Conservation (phyloP, 2,113 vertebrate species). For the Salvelinus alpinus region DNA sequence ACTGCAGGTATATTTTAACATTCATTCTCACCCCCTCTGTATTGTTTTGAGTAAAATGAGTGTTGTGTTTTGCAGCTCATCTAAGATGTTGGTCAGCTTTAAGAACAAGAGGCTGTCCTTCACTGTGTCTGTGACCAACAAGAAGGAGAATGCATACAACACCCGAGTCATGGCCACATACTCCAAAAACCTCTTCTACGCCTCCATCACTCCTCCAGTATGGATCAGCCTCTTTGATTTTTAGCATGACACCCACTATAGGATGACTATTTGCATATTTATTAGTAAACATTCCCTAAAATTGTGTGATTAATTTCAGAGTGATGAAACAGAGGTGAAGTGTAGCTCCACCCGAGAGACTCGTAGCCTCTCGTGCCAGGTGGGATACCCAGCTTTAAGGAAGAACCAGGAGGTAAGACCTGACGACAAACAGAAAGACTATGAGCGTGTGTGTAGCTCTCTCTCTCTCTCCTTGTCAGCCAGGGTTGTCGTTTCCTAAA, state of each 20-base stretch:
- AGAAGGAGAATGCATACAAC: constrained; percentile 83
- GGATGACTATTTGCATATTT: too few relatives aligned
- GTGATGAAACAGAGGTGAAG: constrained; percentile 76
- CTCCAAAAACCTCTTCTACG: constrained; percentile 84
- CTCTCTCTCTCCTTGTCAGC: not conserved
- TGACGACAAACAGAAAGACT: not conserved
- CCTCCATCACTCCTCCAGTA: constrained; percentile 73
- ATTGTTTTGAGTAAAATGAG: not conserved
- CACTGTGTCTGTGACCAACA: constrained; percentile 75
- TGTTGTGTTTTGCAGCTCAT: constrained; percentile 62
- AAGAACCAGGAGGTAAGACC: constrained; percentile 74
- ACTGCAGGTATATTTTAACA: not conserved
- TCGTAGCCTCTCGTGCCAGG: constrained; percentile 71
- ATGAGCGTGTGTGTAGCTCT: not conserved
- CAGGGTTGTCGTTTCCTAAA: not conserved
- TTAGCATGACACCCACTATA: too few relatives aligned
- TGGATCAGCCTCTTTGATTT: constrained; percentile 17
- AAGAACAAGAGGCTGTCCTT: constrained; percentile 77
- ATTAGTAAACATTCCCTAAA: too few relatives aligned
- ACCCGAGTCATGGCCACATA: constrained; percentile 72
- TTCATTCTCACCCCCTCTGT: not conserved
- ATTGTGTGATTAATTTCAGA: constrained; percentile 55
- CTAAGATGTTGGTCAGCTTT: constrained; percentile 75
- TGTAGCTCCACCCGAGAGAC: constrained; percentile 72
- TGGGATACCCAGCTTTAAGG: constrained; percentile 81